These are phyloP conservation scores for Myotis pilosus DNA, from an alignment of 2,797 vertebrate species.

Conservation along the genomic window DNA sequence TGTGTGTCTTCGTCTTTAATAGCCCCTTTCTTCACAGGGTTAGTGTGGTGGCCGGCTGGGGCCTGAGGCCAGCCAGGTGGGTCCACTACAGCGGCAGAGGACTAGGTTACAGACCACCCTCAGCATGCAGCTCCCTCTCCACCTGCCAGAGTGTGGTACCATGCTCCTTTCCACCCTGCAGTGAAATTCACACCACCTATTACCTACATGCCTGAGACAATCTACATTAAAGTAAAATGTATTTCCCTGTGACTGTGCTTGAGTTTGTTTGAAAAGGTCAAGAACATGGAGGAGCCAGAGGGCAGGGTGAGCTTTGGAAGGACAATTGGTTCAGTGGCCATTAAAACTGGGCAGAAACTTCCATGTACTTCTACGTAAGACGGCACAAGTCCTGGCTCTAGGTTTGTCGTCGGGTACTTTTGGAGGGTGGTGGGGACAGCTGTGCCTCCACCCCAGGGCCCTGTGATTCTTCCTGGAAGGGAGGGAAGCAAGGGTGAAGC, in stretches of 20 bases:
- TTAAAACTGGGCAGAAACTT: neutral
- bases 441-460: neutral
- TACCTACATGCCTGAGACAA: rapidly evolving
- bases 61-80: neutral
- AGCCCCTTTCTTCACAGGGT: neutral
- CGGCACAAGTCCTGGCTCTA: neutral
- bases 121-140: neutral
- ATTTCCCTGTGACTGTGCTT: neutral
- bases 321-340: neutral
- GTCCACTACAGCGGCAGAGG: no score
- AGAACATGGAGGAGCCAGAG: neutral
- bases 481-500: neutral
- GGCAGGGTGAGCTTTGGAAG: neutral
- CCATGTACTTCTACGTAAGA: neutral
- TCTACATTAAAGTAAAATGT: neutral
- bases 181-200: rapidly evolving
- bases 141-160: neutral
- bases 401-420: no score
- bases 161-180: neutral
- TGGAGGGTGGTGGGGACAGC: neutral
- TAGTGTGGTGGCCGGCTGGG: neutral
- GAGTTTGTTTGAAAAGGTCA: neutral
- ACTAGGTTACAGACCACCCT: neutral
- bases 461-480: neutral
- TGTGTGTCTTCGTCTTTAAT: neutral